phyloP scores from a whole-genome alignment of 92 coral and sea anemone genomes.

The Siderastrea siderea region DNA sequence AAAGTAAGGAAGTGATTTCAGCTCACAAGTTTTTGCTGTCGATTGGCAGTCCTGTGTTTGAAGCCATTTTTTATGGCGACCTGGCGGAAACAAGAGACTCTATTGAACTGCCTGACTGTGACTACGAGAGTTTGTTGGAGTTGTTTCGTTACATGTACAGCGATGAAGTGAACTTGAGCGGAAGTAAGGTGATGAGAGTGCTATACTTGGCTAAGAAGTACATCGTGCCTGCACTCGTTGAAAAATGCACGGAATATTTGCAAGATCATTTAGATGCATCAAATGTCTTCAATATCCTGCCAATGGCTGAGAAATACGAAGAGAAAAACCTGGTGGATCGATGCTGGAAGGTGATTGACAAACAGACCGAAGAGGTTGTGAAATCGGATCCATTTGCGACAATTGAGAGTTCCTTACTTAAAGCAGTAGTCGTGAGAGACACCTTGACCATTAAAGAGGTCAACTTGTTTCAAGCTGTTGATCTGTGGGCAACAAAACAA shows the following conservation, averaged over 20 bases:
- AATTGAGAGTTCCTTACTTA: conserved; percentile 43
- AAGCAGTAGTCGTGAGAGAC: conserved; percentile 55
- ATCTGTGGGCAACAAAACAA: conserved; percentile 61
- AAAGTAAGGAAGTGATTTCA: no score
- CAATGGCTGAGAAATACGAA: no score
- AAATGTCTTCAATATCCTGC: no score
- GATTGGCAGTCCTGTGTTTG: no score
- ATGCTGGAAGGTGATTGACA: conserved; percentile 75
- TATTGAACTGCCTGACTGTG: conserved; percentile 78
- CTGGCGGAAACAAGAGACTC: conserved; percentile 68
- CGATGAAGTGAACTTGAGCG: conserved; percentile 67
- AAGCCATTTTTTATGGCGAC: no score
- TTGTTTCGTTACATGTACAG: conserved; percentile 73
- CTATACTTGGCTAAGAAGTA: conserved; percentile 79
- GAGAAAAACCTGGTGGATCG: conserved; percentile 54
- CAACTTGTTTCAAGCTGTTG: conserved; percentile 65
- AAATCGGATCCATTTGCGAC: conserved; percentile 35
- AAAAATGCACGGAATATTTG: conserved; percentile 47
- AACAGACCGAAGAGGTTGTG: conserved; percentile 41
- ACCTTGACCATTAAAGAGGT: conserved; percentile 60
- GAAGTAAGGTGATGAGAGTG: conserved; percentile 70
- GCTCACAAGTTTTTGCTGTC: no score
- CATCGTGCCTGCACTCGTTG: conserved; percentile 68
- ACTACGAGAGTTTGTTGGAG: conserved; percentile 69
- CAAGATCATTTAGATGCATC: no score